Evolutionary conservation across 2,797 vertebrate genomes (phyloP), one percentile per base, ranked within the genome.

Genomic region (Hoplostethus mediterraneus): DNA sequence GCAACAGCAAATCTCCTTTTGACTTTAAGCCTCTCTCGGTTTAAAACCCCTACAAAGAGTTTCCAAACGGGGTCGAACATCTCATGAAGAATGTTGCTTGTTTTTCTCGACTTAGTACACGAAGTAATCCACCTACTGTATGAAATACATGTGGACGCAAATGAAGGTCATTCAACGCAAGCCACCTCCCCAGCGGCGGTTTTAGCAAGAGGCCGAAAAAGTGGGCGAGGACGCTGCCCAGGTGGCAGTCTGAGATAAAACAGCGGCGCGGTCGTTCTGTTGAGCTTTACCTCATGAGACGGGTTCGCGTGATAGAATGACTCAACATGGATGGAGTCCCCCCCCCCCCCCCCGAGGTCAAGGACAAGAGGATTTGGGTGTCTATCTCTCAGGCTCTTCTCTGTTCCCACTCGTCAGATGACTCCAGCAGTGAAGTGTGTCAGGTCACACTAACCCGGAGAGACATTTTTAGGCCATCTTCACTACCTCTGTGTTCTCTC

Each of bases 1-100:
- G 28, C 28, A 47, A 75, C 79, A 79, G 67, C 67, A 91, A 93
- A 94, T 90, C 90, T 68, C 89, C 21, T 21, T 93, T 93, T 89
- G 53, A 91, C n/a, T 21, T 64, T 91, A 94, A 93, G 87, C 87
- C 81, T 73, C 82, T 87, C 77, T 86, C 55, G 44, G 69, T 76
- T 79, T 72, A 64, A 89, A 90, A 89, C 52, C 86, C 71, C 80
- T 81, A 82, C 82, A 91, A 93, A 91, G 84, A 67, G 49, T 82
- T 89, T 86, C 59, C 80, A 81, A 86, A 86, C 67, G 16, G 48
- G 55, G 65, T 78, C 52, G 65, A 75, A 85, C 65, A 90, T 75
- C 81, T 81, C 61, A 14, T 81, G 72, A 91, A 83, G 83, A 92
- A 90, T 87, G 83, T 49, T 28, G 70, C 75, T 78, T 85, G 79